Percentiles rank a stretch among this genome's conserved stretches.
These are phyloP conservation scores for Coptodon rendalli DNA, from an alignment of 2,113 vertebrate genomes.

Conservation along the genomic window DNA sequence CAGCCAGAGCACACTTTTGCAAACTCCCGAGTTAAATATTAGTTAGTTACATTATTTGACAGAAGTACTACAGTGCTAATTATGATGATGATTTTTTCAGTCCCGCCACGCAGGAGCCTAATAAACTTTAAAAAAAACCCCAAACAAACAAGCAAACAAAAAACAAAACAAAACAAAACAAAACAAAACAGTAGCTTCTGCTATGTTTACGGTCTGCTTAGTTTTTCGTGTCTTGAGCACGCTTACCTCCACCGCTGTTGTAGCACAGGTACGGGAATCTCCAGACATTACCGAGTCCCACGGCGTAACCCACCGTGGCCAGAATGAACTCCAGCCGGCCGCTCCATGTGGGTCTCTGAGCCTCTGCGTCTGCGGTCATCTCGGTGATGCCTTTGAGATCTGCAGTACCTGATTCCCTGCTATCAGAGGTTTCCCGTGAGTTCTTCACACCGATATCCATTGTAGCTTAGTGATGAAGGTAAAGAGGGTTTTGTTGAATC, in stretches of 20 bases:
- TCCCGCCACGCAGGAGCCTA: not conserved
- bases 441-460: slow-evolving; percentile 8
- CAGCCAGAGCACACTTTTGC: not conserved
- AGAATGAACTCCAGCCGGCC: slow-evolving; percentile 70
- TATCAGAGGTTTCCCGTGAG: not conserved
- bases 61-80: not conserved
- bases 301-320: slow-evolving; percentile 68
- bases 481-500: not conserved
- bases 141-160: not conserved
- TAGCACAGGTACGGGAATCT: slow-evolving; percentile 76
- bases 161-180: not conserved
- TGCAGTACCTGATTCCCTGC: not conserved
- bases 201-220: not conserved
- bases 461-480: not conserved
- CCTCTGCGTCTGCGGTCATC: not conserved
- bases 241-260: slow-evolving; percentile 71
- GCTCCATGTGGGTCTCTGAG: slow-evolving; percentile 61
- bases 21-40: not conserved
- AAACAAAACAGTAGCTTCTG: not conserved
- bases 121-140: not conserved
- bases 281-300: slow-evolving; percentile 75
- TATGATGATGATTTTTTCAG: not conserved
- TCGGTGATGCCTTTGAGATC: not conserved
- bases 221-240: not conserved
- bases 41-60: not conserved